Conservation (phyloP, 2,113 vertebrate genomes). For the Cyanoramphus novaezelandiae region DNA sequence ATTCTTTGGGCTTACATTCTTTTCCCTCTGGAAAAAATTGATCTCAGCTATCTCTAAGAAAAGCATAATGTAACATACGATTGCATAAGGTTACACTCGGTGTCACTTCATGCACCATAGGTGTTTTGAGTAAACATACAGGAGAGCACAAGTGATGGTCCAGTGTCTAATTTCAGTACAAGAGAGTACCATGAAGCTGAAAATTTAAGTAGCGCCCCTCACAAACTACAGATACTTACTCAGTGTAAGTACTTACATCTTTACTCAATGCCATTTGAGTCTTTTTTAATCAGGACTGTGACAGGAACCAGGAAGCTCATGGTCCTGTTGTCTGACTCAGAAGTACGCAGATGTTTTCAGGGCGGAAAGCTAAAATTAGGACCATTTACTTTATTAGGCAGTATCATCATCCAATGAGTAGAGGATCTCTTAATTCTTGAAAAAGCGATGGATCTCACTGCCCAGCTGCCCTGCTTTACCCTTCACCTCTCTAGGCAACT, state of each 20-base stretch:
- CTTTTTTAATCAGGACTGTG: conserved; percentile 6
- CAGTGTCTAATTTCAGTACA: background rate
- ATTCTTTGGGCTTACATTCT: background rate
- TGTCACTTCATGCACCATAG: background rate
- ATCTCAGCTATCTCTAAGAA: background rate
- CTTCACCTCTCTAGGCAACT: background rate
- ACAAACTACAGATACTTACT: background rate
- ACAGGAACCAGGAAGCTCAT: conserved; percentile 39
- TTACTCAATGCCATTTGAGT: background rate
- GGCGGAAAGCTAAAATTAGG: conserved; percentile 41
- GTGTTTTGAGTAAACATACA: background rate
- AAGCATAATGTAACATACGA: background rate
- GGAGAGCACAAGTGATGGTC: background rate
- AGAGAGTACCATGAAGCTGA: background rate
- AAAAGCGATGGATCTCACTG: background rate
- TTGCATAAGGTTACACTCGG: background rate
- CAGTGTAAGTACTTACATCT: background rate
- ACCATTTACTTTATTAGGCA: background rate
- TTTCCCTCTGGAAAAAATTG: background rate
- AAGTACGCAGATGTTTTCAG: conserved; percentile 43
- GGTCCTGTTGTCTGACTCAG: conserved; percentile 26
- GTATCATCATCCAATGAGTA: background rate
- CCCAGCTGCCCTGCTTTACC: background rate
- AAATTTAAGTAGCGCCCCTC: background rate
- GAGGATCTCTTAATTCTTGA: background rate